Evolutionary conservation across 2,113 vertebrate species (phyloP).

Genomic region (Rana temporaria): DNA sequence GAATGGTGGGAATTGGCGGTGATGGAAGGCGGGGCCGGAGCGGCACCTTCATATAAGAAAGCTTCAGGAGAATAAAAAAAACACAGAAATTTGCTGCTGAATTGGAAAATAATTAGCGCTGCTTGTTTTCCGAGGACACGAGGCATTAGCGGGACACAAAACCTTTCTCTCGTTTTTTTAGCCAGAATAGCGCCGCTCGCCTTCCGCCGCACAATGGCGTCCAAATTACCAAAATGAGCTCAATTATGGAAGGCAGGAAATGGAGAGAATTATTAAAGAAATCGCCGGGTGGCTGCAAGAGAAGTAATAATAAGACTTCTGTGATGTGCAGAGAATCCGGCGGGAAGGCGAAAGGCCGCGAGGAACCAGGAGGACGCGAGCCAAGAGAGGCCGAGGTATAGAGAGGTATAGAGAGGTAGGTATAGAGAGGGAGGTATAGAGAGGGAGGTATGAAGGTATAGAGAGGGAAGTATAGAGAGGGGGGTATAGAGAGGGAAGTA

Average conservation of each 20-base stretch:
- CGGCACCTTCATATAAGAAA: background rate
- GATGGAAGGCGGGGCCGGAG: too few relatives aligned
- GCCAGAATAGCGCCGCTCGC: conserved; percentile 13
- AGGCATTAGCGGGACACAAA: conserved; percentile 41
- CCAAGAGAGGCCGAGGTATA: background rate
- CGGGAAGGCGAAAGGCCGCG: background rate
- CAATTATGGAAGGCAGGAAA: conserved; percentile 45
- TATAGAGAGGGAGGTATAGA: too few relatives aligned
- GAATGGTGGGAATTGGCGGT: too few relatives aligned
- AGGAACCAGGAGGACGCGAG: background rate
- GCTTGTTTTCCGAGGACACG: conserved; percentile 38
- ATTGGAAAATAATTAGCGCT: conserved; percentile 52
- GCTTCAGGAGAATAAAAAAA: conserved; percentile 10
- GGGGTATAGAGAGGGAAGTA: too few relatives aligned
- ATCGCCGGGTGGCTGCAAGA: conserved; percentile 3
- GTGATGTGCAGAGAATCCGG: background rate
- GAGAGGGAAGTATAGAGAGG: too few relatives aligned
- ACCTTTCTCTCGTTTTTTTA: conserved; percentile 6
- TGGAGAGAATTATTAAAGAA: conserved; percentile 56
- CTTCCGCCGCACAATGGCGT: conserved; percentile 31
- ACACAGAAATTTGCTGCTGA: conserved; percentile 27
- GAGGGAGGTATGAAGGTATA: too few relatives aligned
- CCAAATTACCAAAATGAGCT: conserved; percentile 56
- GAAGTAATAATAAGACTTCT: conserved; percentile 24
- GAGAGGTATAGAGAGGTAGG: too few relatives aligned